Evolutionary conservation across 2,888 invertebrate genomes (phyloP).

Genomic region (Metacarcinus magister): DNA sequence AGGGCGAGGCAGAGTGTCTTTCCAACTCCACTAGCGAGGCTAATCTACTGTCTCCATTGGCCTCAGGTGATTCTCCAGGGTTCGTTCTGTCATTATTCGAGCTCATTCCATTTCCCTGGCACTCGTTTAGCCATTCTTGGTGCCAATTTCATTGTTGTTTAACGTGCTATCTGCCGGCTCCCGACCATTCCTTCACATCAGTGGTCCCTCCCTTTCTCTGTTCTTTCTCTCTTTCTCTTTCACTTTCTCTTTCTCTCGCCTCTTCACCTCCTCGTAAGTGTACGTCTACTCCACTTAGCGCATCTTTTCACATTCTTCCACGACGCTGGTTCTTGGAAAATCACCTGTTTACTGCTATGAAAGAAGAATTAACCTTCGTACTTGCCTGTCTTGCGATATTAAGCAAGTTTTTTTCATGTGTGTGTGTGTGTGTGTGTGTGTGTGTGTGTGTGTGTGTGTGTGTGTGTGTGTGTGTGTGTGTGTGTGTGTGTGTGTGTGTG

Average conservation of each 20-base stretch:
- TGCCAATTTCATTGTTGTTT: background rate
- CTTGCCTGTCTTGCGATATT: background rate
- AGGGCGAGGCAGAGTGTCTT: background rate
- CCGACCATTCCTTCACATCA: background rate
- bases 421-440: too few relatives aligned
- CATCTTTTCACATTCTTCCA: background rate
- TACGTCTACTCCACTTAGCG: background rate
- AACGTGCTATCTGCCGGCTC: background rate
- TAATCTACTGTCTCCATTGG: constrained; percentile 21
- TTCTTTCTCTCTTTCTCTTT: too few relatives aligned
- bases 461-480: too few relatives aligned
- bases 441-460: too few relatives aligned
- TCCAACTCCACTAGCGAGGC: background rate
- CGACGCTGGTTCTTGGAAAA: background rate
- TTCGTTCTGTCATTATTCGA: background rate
- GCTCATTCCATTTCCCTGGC: background rate
- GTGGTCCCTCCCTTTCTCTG: background rate
- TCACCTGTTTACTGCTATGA: background rate
- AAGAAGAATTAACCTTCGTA: background rate
- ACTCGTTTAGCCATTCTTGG: background rate
- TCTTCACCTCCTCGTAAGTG: background rate
- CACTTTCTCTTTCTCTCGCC: too few relatives aligned
- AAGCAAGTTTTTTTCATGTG: background rate
- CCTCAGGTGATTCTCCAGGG: background rate
- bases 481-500: too few relatives aligned